phyloP scores from a whole-genome alignment of 1,140 invertebrate species.

The Bombus picipes region DNA sequence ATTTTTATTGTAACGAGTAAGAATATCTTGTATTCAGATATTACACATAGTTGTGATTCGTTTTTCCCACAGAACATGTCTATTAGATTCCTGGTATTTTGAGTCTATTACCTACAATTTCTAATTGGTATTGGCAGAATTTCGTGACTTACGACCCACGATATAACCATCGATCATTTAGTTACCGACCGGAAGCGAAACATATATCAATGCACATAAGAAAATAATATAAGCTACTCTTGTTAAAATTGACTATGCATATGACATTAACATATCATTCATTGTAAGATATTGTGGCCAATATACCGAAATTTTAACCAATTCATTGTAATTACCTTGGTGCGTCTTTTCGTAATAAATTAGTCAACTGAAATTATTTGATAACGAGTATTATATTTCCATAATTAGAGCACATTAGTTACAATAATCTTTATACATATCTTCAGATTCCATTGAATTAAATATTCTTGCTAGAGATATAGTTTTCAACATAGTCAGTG shows the following conservation, averaged over 20 bases:
- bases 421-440: neutral
- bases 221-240: neutral
- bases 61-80: neutral
- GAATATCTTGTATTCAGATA: neutral
- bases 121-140: neutral
- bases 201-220: neutral
- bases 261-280: neutral
- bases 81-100: neutral
- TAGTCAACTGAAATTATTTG: neutral
- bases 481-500: neutral
- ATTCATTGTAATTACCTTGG: too few relatives aligned
- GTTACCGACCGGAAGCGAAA: slow-evolving; percentile 17
- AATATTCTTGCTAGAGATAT: neutral
- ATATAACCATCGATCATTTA: slow-evolving; percentile 14
- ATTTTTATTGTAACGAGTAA: neutral
- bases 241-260: neutral
- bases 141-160: slow-evolving; percentile 31
- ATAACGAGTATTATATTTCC: neutral
- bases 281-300: neutral
- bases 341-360: neutral
- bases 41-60: slow-evolving; percentile 1
- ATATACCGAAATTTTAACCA: neutral
- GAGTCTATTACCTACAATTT: neutral
- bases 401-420: neutral
- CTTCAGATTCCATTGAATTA: neutral